phyloP scores from a whole-genome alignment of 2,888 invertebrate genomes.

The Mimas tiliae region DNA sequence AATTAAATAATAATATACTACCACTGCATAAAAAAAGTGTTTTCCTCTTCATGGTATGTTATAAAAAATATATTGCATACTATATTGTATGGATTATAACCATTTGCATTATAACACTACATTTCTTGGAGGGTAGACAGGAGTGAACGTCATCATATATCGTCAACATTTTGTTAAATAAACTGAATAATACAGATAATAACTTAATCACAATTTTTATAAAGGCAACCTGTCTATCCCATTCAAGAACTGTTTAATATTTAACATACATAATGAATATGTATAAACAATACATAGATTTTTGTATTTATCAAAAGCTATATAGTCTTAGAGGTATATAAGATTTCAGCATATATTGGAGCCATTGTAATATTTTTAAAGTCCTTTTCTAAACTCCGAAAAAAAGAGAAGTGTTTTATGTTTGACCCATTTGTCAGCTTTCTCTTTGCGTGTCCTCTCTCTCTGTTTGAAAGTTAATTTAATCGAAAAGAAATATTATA shows the following conservation, averaged over 20 bases:
- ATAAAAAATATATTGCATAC: not conserved
- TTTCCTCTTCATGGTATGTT: conserved; percentile 10
- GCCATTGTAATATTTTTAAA: not conserved
- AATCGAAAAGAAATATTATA: not conserved
- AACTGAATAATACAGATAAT: not conserved
- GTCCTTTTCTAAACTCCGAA: too few relatives aligned
- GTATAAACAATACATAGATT: conserved; percentile 6
- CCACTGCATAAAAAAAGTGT: not conserved
- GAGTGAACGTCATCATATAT: not conserved
- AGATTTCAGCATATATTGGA: not conserved
- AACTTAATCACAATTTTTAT: not conserved
- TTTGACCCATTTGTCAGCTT: too few relatives aligned
- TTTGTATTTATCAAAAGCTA: not conserved
- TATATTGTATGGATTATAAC: not conserved
- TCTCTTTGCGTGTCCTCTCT: not conserved
- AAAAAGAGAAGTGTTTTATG: too few relatives aligned
- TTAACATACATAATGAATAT: conserved; percentile 16
- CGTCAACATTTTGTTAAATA: conserved; percentile 4
- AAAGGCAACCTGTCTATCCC: not conserved
- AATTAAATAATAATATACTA: not conserved
- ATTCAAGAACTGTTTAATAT: not conserved
- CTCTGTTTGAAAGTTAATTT: not conserved
- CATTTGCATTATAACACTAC: not conserved
- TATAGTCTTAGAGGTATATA: not conserved
- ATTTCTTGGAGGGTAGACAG: not conserved